Base-by-base conservation (phyloP, 1,140 invertebrate species). In the Zaprionus nigranus region DNA sequence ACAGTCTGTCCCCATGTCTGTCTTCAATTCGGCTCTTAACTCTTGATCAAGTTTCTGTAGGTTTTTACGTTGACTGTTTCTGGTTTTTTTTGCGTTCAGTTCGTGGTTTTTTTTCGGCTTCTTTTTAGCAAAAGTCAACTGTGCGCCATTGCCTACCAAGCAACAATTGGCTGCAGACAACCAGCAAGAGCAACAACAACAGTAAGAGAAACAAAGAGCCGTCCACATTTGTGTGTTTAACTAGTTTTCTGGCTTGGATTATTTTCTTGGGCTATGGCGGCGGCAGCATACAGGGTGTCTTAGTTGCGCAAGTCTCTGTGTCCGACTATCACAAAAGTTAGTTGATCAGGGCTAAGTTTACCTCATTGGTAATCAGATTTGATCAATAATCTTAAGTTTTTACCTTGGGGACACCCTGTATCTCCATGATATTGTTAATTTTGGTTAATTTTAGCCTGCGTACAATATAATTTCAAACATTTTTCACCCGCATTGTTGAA, bases 401-500 rank as follows among this genome's bases (percentile, higher is more conserved):
- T 0, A 1, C 3, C n/a, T 5, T n/a, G 26, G 13, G 4, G 20
- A 9, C 80, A 87, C 84, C 73, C 83, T 78, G 80, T 86, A 76
- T 72, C 9, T 1, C 17, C 57, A 57, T 12, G 30, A 65, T 75
- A 75, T 78, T 74, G 77, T 62, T 61, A 75, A 69, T 65, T 68
- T 88, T 81, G 71, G 73, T 69, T 90, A 74, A 88, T 81, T 81
- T 82, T 34, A 82, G 71, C 70, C 67, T 81, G 81, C 79, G 79
- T 85, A 78, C 71, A 86, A 86, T 82, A 85, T 85, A 86, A 85
- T 80, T 88, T 88, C 67, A 73, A 90, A 79, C 78, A 88, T 88
- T 88, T 88, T 90, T 90, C 85, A 88, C 85, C 85, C 85, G 85
- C 85, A 88, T 84, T 88, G 85, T 90, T 81, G 75, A 88, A 88